Evolutionary conservation across 2,888 invertebrate species (phyloP).

Genomic region (Caenorhabditis sulstoni): DNA sequence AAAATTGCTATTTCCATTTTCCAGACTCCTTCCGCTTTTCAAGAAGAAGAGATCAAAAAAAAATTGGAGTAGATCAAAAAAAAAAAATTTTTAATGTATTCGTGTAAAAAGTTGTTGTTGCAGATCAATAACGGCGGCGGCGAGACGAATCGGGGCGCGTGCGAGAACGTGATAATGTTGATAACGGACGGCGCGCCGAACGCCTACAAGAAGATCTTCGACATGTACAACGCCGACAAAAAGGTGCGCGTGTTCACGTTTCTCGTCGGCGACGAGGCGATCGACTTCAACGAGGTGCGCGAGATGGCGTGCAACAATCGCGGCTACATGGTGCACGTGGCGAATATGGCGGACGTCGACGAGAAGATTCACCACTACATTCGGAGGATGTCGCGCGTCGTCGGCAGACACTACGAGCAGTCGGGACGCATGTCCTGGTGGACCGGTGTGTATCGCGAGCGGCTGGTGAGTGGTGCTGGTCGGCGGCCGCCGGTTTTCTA

Average conservation of each 20-base stretch:
- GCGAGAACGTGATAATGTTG: constrained; percentile 98
- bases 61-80: background rate
- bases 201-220: constrained; percentile 93
- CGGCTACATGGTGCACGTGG: constrained; percentile 92
- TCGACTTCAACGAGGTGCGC: constrained; percentile 88
- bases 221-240: constrained; percentile 90
- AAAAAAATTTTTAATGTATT: no score
- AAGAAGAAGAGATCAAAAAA: no score
- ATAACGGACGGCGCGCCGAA: constrained; percentile 98
- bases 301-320: constrained; percentile 99
- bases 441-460: constrained; percentile 86
- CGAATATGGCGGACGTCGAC: constrained; percentile 95
- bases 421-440: constrained; percentile 91
- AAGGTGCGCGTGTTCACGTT: constrained; percentile 94
- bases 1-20: no score
- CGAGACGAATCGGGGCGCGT: constrained; percentile 81
- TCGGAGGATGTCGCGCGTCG: constrained; percentile 94
- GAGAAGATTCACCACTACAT: constrained; percentile 96
- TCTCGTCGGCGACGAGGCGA: constrained; percentile 94
- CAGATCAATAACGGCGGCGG: constrained; percentile 59
- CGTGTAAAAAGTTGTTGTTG: no score
- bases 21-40: no score
- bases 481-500: no score
- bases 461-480: constrained; percentile 76
- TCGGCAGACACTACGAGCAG: constrained; percentile 88